Evolutionary conservation across 2,113 vertebrate genomes (phyloP).

Genomic region (Rhipidura dahli): DNA sequence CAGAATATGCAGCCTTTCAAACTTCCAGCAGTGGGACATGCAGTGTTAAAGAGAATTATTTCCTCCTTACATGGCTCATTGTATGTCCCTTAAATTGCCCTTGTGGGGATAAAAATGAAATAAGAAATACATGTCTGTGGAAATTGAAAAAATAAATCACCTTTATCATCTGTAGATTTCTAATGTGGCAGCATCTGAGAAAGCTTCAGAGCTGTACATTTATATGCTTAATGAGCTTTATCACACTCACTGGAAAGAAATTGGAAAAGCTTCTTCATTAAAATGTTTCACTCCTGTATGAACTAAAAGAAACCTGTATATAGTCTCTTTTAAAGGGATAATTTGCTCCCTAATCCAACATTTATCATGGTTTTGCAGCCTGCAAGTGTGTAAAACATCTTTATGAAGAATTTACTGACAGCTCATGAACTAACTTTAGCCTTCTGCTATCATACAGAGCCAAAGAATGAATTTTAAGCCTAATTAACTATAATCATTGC

Average conservation of each 20-base stretch:
- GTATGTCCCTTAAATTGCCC: not conserved
- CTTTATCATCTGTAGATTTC: not conserved
- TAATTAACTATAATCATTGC: constrained; percentile 40
- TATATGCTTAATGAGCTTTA: constrained; percentile 18
- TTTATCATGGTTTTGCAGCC: not conserved
- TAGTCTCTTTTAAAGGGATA: not conserved
- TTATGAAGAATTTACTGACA: constrained; percentile 30
- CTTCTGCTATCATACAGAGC: not conserved
- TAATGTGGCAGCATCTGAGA: not conserved
- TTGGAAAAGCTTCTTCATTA: not conserved
- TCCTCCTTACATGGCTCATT: not conserved
- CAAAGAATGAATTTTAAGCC: constrained; percentile 34
- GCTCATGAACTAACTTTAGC: constrained; percentile 22
- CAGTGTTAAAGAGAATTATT: not conserved
- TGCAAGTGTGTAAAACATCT: not conserved
- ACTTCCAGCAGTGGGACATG: not conserved
- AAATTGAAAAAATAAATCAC: constrained; percentile 25
- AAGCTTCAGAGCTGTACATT: not conserved
- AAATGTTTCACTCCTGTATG: not conserved
- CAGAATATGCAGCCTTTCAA: not conserved
- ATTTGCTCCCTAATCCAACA: not conserved
- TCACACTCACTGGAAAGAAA: not conserved
- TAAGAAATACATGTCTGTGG: not conserved
- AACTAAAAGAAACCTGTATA: not conserved
- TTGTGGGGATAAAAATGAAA: not conserved